A percentile compares a stretch with the other conserved stretches of the same genome.
phyloP scores from a whole-genome alignment of 1,140 invertebrate genomes.

The Penaeus vannamei region DNA sequence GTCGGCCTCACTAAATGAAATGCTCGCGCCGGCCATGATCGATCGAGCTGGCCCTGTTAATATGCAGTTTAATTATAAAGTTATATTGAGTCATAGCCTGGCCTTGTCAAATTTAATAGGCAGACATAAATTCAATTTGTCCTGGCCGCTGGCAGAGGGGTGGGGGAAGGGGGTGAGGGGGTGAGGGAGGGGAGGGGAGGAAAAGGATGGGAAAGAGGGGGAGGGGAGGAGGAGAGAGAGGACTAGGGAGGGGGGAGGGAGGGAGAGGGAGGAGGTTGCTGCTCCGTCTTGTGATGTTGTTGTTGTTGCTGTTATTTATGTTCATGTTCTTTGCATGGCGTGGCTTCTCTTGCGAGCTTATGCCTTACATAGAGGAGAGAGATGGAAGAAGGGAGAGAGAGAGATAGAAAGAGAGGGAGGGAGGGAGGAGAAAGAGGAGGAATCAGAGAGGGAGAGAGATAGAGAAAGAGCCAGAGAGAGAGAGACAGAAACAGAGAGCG shows the following conservation, averaged over 20 bases:
- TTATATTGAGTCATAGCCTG: conserved; percentile 66
- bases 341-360: too few species aligned
- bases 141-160: conserved; percentile 38
- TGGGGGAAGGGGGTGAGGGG: not conserved
- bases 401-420: conserved; percentile 24
- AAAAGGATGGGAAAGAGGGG: not conserved
- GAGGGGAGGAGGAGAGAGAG: too few species aligned
- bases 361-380: not conserved
- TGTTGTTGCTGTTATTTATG: too few species aligned
- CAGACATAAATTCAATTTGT: conserved; percentile 67
- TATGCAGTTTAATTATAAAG: conserved; percentile 68
- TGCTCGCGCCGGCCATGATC: conserved; percentile 56
- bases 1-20: conserved; percentile 59
- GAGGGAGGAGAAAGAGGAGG: too few species aligned
- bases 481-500: not conserved
- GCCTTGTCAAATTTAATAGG: conserved; percentile 67
- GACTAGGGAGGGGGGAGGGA: not conserved
- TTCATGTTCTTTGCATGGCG: too few species aligned
- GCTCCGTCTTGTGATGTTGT: too few species aligned
- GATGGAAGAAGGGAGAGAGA: conserved; percentile 34
- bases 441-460: conserved; percentile 39
- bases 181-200: not conserved
- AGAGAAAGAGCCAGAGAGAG: conserved; percentile 9
- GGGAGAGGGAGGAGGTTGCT: not conserved
- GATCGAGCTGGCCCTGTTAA: conserved; percentile 62